A percentile compares a stretch with the other conserved stretches of the same genome.
Evolutionary conservation across 2,113 vertebrate species (phyloP).

Genomic region (Chlorodrepanis virens): DNA sequence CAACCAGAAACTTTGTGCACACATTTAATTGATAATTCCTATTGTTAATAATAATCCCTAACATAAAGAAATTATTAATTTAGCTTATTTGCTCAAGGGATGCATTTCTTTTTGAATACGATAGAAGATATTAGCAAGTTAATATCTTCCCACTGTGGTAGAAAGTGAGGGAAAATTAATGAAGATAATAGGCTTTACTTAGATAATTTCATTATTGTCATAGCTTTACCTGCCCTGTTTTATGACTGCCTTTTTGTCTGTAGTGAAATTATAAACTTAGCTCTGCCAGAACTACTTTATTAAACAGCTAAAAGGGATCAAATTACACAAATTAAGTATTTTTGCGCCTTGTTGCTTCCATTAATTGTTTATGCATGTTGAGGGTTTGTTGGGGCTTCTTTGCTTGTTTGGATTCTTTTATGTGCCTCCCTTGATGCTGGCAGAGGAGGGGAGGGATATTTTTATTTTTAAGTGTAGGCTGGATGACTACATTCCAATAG

Average conservation of each 20-base stretch:
- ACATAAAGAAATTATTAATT: slow-evolving; percentile 18
- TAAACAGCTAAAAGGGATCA: slow-evolving; percentile 21
- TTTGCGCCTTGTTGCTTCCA: not conserved
- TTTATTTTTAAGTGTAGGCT: not conserved
- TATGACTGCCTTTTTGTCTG: slow-evolving; percentile 8
- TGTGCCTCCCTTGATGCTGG: not conserved
- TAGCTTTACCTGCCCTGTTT: slow-evolving; percentile 36
- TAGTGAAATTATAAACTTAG: not conserved
- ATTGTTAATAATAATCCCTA: slow-evolving; percentile 9
- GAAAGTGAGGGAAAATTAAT: slow-evolving; percentile 60
- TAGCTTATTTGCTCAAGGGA: slow-evolving; percentile 41
- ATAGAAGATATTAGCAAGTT: slow-evolving; percentile 44
- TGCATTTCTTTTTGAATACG: slow-evolving; percentile 16
- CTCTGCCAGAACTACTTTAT: not conserved
- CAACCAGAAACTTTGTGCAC: not conserved
- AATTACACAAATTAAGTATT: not conserved
- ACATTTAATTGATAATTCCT: not conserved
- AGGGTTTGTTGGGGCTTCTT: accelerated
- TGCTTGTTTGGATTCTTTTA: not conserved
- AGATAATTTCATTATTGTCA: slow-evolving; percentile 40
- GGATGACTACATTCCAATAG: not conserved
- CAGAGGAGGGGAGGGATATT: accelerated
- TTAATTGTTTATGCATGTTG: not conserved
- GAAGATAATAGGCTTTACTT: slow-evolving; percentile 58
- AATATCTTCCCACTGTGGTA: slow-evolving; percentile 47